phyloP scores from a whole-genome alignment of 1,140 invertebrate species.

The Mylabris phalerata region DNA sequence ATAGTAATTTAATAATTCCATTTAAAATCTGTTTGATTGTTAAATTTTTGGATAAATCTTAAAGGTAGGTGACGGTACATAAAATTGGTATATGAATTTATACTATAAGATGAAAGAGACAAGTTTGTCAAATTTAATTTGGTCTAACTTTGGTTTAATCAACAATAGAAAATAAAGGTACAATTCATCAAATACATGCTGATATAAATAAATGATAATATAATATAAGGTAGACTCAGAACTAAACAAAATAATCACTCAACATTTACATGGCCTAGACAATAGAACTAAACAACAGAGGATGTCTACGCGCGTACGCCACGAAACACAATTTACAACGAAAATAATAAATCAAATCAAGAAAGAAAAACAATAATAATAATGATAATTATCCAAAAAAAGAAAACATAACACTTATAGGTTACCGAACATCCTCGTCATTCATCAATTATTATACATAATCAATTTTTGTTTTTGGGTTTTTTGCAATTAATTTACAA shows the following conservation, averaged over 20 bases:
- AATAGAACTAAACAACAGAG: slow-evolving; percentile 39
- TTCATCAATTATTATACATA: slow-evolving; percentile 18
- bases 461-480: slow-evolving; percentile 9
- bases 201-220: slow-evolving; percentile 32
- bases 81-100: not conserved
- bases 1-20: too few relatives aligned
- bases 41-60: not conserved
- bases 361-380: slow-evolving; percentile 22
- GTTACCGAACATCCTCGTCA: slow-evolving; percentile 37
- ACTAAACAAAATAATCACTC: slow-evolving; percentile 39
- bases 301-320: slow-evolving; percentile 38
- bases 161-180: slow-evolving; percentile 42
- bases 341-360: slow-evolving; percentile 22
- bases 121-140: slow-evolving; percentile 14
- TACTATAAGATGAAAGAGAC: not conserved
- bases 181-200: slow-evolving; percentile 40
- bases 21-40: not conserved
- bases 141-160: slow-evolving; percentile 43
- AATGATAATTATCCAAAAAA: slow-evolving; percentile 9
- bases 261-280: slow-evolving; percentile 38
- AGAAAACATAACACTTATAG: slow-evolving; percentile 30
- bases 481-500: slow-evolving; percentile 34
- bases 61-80: not conserved
- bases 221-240: slow-evolving; percentile 29
- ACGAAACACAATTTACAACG: slow-evolving; percentile 33